A percentile compares a stretch with the other conserved stretches of the same genome.
Conservation (phyloP, 1,140 invertebrate species). For the Cepaea nemoralis region DNA sequence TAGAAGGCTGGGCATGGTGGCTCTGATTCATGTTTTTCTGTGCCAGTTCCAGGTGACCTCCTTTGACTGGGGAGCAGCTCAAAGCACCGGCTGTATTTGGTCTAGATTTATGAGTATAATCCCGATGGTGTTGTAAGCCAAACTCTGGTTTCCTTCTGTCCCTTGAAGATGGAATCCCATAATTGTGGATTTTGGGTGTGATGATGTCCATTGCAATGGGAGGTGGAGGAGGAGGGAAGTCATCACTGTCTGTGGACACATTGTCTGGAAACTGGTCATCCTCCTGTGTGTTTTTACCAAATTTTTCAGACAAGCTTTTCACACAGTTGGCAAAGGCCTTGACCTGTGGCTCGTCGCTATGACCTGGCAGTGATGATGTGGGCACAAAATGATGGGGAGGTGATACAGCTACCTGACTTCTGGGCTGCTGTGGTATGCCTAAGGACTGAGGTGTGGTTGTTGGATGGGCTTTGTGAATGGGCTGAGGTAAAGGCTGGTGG, state of each 20-base stretch:
- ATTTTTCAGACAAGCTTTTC: slow-evolving; percentile 71
- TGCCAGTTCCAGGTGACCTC: background rate
- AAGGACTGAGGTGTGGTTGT: background rate
- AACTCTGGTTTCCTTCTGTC: slow-evolving; percentile 19
- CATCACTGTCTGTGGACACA: slow-evolving; percentile 67
- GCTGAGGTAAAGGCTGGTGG: background rate
- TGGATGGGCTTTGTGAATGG: background rate
- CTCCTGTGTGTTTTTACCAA: slow-evolving; percentile 62
- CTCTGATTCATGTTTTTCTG: background rate
- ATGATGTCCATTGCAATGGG: slow-evolving; percentile 71
- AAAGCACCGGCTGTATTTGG: background rate
- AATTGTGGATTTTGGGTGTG: slow-evolving; percentile 67
- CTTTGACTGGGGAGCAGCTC: background rate
- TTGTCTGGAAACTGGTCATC: slow-evolving; percentile 47
- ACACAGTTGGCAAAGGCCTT: slow-evolving; percentile 73
- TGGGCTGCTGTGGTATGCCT: background rate
- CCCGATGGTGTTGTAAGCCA: slow-evolving; percentile 25
- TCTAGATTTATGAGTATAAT: background rate
- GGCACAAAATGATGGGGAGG: background rate
- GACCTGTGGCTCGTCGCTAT: background rate
- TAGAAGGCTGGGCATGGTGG: background rate
- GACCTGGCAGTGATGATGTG: background rate
- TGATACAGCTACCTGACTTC: background rate
- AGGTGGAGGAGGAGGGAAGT: slow-evolving; percentile 73
- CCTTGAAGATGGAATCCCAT: slow-evolving; percentile 57